These are phyloP conservation scores for Rhincodon typus DNA, from an alignment of 2,797 vertebrate species.

Conservation along the genomic window DNA sequence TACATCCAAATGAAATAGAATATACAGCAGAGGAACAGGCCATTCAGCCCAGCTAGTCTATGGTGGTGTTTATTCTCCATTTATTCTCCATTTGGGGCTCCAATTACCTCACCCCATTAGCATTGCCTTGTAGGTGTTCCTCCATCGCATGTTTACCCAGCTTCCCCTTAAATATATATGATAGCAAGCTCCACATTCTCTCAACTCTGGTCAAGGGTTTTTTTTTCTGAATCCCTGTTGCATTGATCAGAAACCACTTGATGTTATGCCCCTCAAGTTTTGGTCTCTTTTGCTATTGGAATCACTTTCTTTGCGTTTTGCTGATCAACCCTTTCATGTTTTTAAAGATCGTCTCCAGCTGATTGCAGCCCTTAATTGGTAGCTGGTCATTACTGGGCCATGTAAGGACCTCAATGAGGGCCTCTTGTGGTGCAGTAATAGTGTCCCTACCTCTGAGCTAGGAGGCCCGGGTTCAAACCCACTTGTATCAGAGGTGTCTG, in stretches of 20 bases:
- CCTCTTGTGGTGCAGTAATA: too few relatives aligned
- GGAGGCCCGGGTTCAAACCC: too few relatives aligned
- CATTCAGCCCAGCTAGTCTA: background rate
- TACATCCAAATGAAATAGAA: too few relatives aligned
- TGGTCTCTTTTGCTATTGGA: background rate
- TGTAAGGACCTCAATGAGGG: too few relatives aligned
- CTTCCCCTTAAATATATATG: background rate
- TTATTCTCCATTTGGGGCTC: too few relatives aligned
- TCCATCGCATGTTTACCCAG: background rate
- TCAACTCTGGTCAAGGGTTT: background rate
- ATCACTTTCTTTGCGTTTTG: background rate
- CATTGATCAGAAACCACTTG: background rate
- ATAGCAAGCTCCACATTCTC: background rate
- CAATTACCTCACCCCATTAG: background rate
- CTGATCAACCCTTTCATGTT: background rate
- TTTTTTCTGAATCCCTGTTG: background rate
- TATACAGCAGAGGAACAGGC: too few relatives aligned
- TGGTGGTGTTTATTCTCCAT: background rate
- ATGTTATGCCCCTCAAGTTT: background rate
- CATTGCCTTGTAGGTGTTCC: too few relatives aligned
- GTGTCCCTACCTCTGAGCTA: too few relatives aligned
- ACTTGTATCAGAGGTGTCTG: too few relatives aligned
- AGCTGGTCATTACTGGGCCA: too few relatives aligned
- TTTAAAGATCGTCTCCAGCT: too few relatives aligned
- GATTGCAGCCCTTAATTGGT: too few relatives aligned